Base-by-base conservation (phyloP, 1,140 invertebrate genomes). In the Antheraea mylitta region DNA sequence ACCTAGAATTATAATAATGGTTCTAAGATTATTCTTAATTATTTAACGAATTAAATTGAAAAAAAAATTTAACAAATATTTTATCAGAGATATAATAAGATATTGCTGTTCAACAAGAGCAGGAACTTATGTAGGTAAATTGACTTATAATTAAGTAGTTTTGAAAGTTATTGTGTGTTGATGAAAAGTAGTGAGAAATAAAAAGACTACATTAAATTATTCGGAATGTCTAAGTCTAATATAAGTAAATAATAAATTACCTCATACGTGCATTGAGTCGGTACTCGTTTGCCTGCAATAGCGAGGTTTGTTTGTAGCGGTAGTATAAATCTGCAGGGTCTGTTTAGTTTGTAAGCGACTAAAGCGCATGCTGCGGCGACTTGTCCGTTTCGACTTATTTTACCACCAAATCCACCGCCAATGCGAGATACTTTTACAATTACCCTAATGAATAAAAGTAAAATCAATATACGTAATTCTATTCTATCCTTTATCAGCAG, bases 391-490 rank as follows among this genome's bases (percentile, higher is more conserved):
- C 95, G 92, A 4, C 94, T 93, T 53, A 95, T 94, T 84, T 97
- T 96, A 37, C 93, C 92, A 9, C 96, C 96, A 68, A 96, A 97
- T 3, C 90, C 95, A 36, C 96, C 96, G 0, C 96, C 96, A 0
- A 97, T 66, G 58, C 96, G 92, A 66, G 94, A 93, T 0, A 96
- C 94, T 75, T 92, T 91, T 0, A 96, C 79, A 59, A 95, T 93
- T 18, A 96, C 93, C 45, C 45, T 53, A 53, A 16, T 16, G 16
- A 16, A 53, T 53, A 16, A 16, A n/a, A 16, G 11, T 10, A n/a
- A 2, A 53, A 13, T n/a, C 5, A 16, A 53, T 16, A 11, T 53
- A 53, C 3, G 11, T 11, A 42, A 42, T 30, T 30, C 22, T 30
- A 30, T 30, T 30, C 4, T 30, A 2, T 30, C 22, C 4, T 30